Base-by-base conservation (phyloP, 1,140 invertebrate species). In the Ylistrum balloti region DNA sequence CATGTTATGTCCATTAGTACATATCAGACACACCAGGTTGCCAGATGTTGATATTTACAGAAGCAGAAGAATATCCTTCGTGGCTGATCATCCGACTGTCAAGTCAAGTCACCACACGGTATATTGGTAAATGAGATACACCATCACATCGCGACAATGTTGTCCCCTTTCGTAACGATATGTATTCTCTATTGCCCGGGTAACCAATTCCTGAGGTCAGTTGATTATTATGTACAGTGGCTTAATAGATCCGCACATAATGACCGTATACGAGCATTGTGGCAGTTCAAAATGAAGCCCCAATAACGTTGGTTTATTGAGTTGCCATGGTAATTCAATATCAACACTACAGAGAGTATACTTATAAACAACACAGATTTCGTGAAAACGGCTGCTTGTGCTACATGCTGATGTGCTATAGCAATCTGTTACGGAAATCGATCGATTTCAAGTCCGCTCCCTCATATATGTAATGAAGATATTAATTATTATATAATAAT, bases 321-420 rank as follows among this genome's bases (percentile, higher is more conserved):
- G 56, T 74, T 74, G 56, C n/a, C 56, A 74, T 74, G 56, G 56
- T 74, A 74, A 74, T 74, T 74, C 56, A 74, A 74, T 74, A 74
- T 74, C 56, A 74, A 74, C 56, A 74, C 56, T 74, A 74, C n/a
- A 9, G 17, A 5, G 2, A 9, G 22, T 28, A 74, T 74, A 74
- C n/a, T 74, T 5, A 11, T 17, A 74, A n/a, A 74, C 56, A 28
- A 74, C 56, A 74, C 56, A 74, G n/a, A 28, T 28, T 28, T n/a
- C 22, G 56, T 28, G 56, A 74, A 28, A 74, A 74, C n/a, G 15
- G 56, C 22, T 74, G 56, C 20, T 48, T 48, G 45, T 48, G 20
- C 35, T 38, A 38, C 13, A 38, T n/a, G n/a, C 41, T 74, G 56
- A 28, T 28, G 9, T 28, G 56, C 0, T 3, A 74, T 28, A 11